Evolutionary conservation across 1,140 invertebrate species (phyloP), one percentile per base, ranked within the genome.

Genomic region (Drosophila asahinai): DNA sequence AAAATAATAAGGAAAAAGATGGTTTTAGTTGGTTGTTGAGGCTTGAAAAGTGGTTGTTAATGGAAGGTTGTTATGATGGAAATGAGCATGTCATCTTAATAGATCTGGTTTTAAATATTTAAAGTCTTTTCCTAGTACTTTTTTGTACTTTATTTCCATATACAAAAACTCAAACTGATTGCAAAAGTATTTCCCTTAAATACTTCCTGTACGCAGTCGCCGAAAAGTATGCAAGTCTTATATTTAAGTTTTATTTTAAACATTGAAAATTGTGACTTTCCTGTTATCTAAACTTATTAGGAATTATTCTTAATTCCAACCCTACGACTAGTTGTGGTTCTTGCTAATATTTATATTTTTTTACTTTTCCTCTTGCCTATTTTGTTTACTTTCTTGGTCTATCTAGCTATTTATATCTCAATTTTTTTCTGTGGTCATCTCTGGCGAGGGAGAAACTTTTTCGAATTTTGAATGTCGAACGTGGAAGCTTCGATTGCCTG

Each of bases 1-100:
- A 97, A 96, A 90, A 78, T 89, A 93, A 82, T 76, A 93, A 83
- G 86, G 58, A 82, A 63, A 81, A 51, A 64, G 65, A 17, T 27
- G 8, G 36, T 51, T 47, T 71, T 82, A 78, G 70, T 59, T 7
- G 51, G n/a, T 49, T 68, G 25, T 71, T 68, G 62, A 45, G 38
- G n/a, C 12, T 47, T 49, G 33, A 7, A 47, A 22, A 22, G 2
- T 40, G 54, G n/a, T 64, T 49, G n/a, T 64, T 49, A 30, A 43
- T 47, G n/a, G n/a, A 40, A 57, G 27, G 14, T 36, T 17, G 9
- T 19, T 15, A 11, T 17, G n/a, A 48, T 49, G 22, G 3, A 15
- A 60, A 52, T 51, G 19, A 36, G 42, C 27, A 42, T 19, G 12
- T 17, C 19, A 49, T 45, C 54, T 47, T 55, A 8, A 17, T 22